Evolutionary conservation across 2,797 vertebrate species (phyloP).

Genomic region (Sarcoramphus papa): DNA sequence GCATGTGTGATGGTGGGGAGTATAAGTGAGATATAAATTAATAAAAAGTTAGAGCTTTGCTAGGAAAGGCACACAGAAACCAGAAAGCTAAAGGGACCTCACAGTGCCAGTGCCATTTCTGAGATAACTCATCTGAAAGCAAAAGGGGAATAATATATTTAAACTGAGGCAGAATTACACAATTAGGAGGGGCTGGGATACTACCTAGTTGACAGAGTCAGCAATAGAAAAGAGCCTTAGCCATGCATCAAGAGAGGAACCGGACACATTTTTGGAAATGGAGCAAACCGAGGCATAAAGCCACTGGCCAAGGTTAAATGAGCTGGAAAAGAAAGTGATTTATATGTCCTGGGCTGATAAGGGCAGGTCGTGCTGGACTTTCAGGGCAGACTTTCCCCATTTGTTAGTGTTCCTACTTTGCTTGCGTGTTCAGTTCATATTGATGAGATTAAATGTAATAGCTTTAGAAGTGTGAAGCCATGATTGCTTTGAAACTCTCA

Average conservation of each 20-base stretch:
- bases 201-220: slow-evolving; percentile 23
- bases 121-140: slow-evolving; percentile 16
- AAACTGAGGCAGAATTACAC: slow-evolving; percentile 36
- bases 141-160: slow-evolving; percentile 38
- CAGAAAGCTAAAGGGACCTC: slow-evolving; percentile 8
- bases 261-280: slow-evolving; percentile 37
- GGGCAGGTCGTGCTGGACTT: not conserved
- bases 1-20: not conserved
- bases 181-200: slow-evolving; percentile 30
- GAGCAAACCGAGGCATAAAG: slow-evolving; percentile 33
- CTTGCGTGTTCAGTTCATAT: not conserved
- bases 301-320: slow-evolving; percentile 21
- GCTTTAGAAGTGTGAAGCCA: slow-evolving; percentile 4
- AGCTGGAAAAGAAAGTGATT: slow-evolving; percentile 40
- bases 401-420: not conserved
- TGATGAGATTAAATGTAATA: slow-evolving; percentile 10
- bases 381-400: not conserved
- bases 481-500: not conserved
- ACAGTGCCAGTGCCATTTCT: not conserved
- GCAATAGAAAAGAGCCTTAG: not conserved
- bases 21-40: not conserved
- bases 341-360: not conserved
- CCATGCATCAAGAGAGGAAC: slow-evolving; percentile 37
- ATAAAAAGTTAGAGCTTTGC: not conserved
- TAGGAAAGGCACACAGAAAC: not conserved